Evolutionary conservation across 2,797 vertebrate species (phyloP).

Genomic region (Manis javanica): DNA sequence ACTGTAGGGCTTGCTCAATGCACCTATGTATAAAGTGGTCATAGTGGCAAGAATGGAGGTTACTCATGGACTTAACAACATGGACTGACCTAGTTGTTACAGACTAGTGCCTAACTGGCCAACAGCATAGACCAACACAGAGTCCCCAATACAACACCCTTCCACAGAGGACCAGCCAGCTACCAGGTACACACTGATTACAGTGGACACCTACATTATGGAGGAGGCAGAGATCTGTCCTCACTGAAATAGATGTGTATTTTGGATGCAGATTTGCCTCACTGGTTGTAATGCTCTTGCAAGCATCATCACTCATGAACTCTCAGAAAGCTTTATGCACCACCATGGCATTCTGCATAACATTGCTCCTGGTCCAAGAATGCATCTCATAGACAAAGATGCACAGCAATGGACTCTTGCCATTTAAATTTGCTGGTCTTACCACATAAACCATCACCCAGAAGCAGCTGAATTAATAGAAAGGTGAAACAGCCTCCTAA

Average conservation of each 20-base stretch:
- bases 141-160: not conserved
- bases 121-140: not conserved
- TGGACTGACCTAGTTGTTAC: not conserved
- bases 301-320: not conserved
- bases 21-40: not conserved
- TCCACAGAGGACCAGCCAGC: not conserved
- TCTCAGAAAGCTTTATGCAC: not conserved
- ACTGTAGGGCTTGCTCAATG: not conserved
- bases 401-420: not conserved
- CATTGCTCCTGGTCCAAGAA: not conserved
- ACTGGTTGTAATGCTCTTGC: not conserved
- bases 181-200: not conserved
- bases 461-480: not conserved
- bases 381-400: not conserved
- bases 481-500: not conserved
- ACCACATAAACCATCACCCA: not conserved
- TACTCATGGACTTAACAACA: not conserved
- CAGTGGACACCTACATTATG: not conserved
- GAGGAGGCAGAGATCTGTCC: not conserved
- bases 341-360: not conserved
- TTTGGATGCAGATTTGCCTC: not conserved
- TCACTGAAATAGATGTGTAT: not conserved
- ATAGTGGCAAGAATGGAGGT: not conserved
- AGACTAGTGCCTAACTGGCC: not conserved
- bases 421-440: not conserved